phyloP scores from a whole-genome alignment of 2,113 vertebrate genomes.

The Crotalus horridus region DNA sequence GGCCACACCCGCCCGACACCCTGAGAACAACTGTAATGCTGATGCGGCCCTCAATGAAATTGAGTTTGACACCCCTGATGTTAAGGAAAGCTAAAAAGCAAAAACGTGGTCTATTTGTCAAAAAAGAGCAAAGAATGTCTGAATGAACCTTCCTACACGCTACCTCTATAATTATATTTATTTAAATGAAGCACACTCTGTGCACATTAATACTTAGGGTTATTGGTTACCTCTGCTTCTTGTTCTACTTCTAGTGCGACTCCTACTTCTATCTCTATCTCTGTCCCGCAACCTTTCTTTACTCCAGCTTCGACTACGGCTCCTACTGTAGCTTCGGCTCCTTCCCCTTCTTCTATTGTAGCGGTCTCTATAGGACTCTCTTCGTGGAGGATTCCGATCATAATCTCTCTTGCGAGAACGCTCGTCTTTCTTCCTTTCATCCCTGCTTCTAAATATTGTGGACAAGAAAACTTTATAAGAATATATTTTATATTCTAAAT shows the following conservation, averaged over 20 bases:
- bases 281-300: conserved; percentile 87
- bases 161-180: neutral
- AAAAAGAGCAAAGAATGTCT: neutral
- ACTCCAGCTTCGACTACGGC: conserved; percentile 93
- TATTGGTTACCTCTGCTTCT: conserved; percentile 78
- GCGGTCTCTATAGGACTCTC: conserved; percentile 92
- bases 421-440: conserved; percentile 95
- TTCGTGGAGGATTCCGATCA: conserved; percentile 85
- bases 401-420: conserved; percentile 95
- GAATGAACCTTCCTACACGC: neutral
- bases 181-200: neutral
- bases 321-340: conserved; percentile 90
- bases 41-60: too few relatives aligned
- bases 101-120: neutral
- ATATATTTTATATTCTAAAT: neutral
- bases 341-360: conserved; percentile 92
- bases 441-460: conserved; percentile 78
- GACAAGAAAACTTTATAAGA: conserved; percentile 16
- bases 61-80: neutral
- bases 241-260: conserved; percentile 78
- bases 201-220: neutral
- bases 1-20: too few relatives aligned
- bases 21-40: too few relatives aligned
- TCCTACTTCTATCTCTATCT: conserved; percentile 84
- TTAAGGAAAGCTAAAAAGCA: neutral